Evolutionary conservation across 2,797 vertebrate species (phyloP), one percentile per base, ranked within the genome.

Genomic region (Lycodopsis pacificus): DNA sequence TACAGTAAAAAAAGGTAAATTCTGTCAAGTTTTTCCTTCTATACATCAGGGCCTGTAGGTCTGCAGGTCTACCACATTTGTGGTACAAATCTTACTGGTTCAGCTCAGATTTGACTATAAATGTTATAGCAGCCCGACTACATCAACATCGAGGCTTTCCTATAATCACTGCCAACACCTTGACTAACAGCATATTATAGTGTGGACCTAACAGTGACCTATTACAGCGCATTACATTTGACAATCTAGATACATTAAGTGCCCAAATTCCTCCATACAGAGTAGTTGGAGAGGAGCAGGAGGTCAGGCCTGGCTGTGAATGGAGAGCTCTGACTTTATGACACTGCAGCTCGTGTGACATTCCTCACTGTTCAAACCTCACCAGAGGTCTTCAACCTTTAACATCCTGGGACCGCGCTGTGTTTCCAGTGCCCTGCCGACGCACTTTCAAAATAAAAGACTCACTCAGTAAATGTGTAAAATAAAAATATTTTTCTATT

Each of bases 401-500:
- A 51, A 56, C 30, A 36, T 14, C 42, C 3, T 25, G 14, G 17
- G 32, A 7, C 22, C 25, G 42, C 61, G 57, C 38, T 79, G 54
- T 40, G 20, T 59, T 71, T n/a, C 11, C 0, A 22, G 25, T 1
- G 54, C 12, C 0, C 9, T 20, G 9, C 22, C 4, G 46, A 65
- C 46, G 34, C 34, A 20, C 27, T 8, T 22, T 61, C 1, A 17
- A 62, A 76, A 83, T 34, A 5, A 88, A 85, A 79, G 68, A 89
- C 73, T 40, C 66, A 87, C 82, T 76, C 83, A 64, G 77, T 59
- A 71, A 86, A 82, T 82, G 84, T 91, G 90, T 91, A 93, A 91
- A 91, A 90, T 93, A 90, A 92, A 65, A 94, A 90, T 91, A 81
- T 81, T 85, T 51, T 91, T 92, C 90, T 90, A 89, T 91, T 89